Evolutionary conservation across 2,888 invertebrate genomes (phyloP).

Genomic region (Drosophila formosana): DNA sequence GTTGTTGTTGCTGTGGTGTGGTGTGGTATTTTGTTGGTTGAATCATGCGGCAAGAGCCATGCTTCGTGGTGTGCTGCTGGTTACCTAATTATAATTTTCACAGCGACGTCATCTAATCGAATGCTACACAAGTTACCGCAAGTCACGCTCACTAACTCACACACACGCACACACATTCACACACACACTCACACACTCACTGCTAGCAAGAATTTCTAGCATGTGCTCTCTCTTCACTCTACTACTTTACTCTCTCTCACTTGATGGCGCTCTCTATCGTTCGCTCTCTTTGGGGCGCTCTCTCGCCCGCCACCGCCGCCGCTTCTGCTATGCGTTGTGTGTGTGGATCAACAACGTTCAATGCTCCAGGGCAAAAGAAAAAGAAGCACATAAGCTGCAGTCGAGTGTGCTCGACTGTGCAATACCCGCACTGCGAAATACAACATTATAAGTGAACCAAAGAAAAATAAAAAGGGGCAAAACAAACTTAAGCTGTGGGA

Average conservation of each 20-base stretch:
- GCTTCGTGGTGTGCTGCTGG: slow-evolving; percentile 10
- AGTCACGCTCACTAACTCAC: slow-evolving; percentile 34
- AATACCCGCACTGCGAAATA: neutral
- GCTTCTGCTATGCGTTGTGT: slow-evolving; percentile 27
- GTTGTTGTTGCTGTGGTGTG: too few relatives aligned
- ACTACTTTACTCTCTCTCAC: slow-evolving; percentile 5
- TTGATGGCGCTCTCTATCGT: slow-evolving; percentile 3
- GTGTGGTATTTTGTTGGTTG: neutral
- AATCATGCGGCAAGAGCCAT: slow-evolving; percentile 1
- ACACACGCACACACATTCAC: neutral
- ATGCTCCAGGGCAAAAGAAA: slow-evolving; percentile 60
- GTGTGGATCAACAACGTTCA: slow-evolving; percentile 68
- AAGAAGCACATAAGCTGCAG: slow-evolving; percentile 20
- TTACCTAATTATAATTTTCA: slow-evolving; percentile 26
- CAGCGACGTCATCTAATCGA: slow-evolving; percentile 36
- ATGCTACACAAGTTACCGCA: slow-evolving; percentile 40
- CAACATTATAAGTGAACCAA: neutral
- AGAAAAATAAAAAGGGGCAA: neutral
- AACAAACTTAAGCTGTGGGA: too few relatives aligned
- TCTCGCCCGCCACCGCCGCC: slow-evolving; percentile 1
- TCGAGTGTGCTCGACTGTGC: neutral
- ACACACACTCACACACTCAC: neutral
- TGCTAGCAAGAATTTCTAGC: slow-evolving; percentile 46
- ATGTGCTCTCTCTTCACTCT: slow-evolving; percentile 6
- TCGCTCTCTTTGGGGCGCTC: slow-evolving; percentile 11